phyloP scores from a whole-genome alignment of 2,113 vertebrate species.

The Pelmatolapia mariae region DNA sequence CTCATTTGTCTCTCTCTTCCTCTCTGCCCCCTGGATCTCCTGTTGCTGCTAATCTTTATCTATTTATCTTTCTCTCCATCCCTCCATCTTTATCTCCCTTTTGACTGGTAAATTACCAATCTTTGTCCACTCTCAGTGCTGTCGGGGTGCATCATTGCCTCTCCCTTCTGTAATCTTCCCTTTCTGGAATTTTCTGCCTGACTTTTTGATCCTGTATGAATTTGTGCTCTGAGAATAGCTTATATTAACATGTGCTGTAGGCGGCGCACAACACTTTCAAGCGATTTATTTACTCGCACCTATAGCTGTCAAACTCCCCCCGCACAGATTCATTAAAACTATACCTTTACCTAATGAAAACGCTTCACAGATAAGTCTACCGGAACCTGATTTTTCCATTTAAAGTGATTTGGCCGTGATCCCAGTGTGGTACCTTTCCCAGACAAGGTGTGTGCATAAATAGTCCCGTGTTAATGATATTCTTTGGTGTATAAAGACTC shows the following conservation, averaged over 20 bases:
- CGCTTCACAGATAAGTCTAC: slow-evolving; percentile 2
- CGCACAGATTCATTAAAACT: slow-evolving; percentile 28
- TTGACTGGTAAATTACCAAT: slow-evolving; percentile 13
- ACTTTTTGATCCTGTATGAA: neutral
- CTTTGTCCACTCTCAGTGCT: slow-evolving; percentile 3
- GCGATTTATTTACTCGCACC: slow-evolving; percentile 10
- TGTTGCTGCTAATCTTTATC: slow-evolving; percentile 17
- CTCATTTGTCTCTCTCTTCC: neutral
- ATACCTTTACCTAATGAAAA: slow-evolving; percentile 30
- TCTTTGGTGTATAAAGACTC: slow-evolving; percentile 4
- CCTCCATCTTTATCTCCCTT: slow-evolving; percentile 21
- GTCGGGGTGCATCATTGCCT: neutral
- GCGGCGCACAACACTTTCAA: neutral
- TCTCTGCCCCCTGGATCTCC: neutral
- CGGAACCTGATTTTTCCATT: slow-evolving; percentile 13
- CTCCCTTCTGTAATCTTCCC: neutral
- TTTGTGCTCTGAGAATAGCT: neutral
- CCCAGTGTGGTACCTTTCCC: neutral
- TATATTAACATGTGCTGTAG: neutral
- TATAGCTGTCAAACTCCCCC: neutral
- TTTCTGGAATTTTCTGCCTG: neutral
- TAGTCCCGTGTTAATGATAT: slow-evolving; percentile 26
- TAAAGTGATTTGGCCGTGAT: slow-evolving; percentile 16
- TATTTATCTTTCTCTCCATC: slow-evolving; percentile 11
- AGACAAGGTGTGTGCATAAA: slow-evolving; percentile 13